Evolutionary conservation across 1,140 invertebrate genomes (phyloP).

Genomic region (Anadara kagoshimensis): DNA sequence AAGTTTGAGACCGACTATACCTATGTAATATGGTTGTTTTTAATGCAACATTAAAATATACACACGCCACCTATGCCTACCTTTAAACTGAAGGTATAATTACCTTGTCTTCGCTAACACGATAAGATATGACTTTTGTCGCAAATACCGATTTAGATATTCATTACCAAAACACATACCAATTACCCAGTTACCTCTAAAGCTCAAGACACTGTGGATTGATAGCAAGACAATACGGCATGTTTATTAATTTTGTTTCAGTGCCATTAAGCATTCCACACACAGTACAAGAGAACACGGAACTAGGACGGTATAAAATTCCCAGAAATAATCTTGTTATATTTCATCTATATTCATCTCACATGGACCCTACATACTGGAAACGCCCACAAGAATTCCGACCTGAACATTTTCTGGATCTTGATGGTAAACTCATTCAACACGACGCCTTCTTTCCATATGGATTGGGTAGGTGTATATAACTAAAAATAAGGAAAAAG

Average conservation of each 20-base stretch:
- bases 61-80: too few relatives aligned
- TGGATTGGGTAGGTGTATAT: slow-evolving; percentile 21
- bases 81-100: too few relatives aligned
- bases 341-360: slow-evolving; percentile 9
- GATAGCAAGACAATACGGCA: too few relatives aligned
- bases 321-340: slow-evolving; percentile 17
- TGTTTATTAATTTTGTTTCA: not conserved
- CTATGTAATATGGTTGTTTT: too few relatives aligned
- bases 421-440: slow-evolving; percentile 36
- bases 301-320: slow-evolving; percentile 21
- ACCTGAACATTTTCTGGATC: slow-evolving; percentile 33
- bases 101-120: too few relatives aligned
- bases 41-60: too few relatives aligned
- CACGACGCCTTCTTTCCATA: slow-evolving; percentile 55
- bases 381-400: slow-evolving; percentile 29
- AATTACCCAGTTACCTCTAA: too few relatives aligned
- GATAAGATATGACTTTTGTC: too few relatives aligned
- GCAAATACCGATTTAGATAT: too few relatives aligned
- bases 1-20: not conserved
- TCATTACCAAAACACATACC: too few relatives aligned
- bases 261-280: slow-evolving; percentile 20
- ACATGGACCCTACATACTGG: slow-evolving; percentile 36
- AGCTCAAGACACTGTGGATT: too few relatives aligned
- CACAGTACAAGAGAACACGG: slow-evolving; percentile 1
- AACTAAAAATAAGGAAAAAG: not conserved